Evolutionary conservation across 92 coral and sea anemone genomes (phyloP).

Genomic region (Paragorgia papillata): DNA sequence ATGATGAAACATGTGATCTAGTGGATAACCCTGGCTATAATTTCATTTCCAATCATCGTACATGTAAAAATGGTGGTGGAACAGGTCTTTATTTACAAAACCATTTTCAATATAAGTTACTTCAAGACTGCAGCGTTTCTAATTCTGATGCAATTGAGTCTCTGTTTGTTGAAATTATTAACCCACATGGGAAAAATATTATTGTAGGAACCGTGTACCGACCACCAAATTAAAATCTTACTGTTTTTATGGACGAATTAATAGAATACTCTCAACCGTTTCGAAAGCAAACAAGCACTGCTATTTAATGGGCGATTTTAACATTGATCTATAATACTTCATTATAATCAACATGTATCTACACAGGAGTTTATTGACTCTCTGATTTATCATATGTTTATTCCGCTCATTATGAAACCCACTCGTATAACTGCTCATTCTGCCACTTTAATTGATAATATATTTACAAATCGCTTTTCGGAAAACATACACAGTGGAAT

Average conservation of each 20-base stretch:
- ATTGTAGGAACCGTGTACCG: slow-evolving; percentile 43
- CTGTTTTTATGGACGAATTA: slow-evolving; percentile 38
- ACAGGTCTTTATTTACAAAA: slow-evolving; percentile 40
- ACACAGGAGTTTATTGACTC: slow-evolving; percentile 55
- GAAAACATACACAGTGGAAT: slow-evolving; percentile 6
- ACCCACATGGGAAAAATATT: slow-evolving; percentile 44
- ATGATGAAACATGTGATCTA: slow-evolving; percentile 11
- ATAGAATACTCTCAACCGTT: slow-evolving; percentile 34
- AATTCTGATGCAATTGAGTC: slow-evolving; percentile 22
- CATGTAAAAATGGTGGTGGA: slow-evolving; percentile 45
- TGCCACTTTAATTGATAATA: slow-evolving; percentile 49
- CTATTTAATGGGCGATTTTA: slow-evolving; percentile 45
- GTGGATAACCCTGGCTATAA: slow-evolving; percentile 46
- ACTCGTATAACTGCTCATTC: slow-evolving; percentile 45
- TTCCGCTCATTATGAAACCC: slow-evolving; percentile 36
- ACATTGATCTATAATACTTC: slow-evolving; percentile 30
- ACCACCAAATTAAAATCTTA: slow-evolving; percentile 54
- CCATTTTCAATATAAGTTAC: slow-evolving; percentile 35
- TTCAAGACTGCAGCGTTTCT: slow-evolving; percentile 21
- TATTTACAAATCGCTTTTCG: slow-evolving; percentile 27
- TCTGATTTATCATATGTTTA: slow-evolving; percentile 35
- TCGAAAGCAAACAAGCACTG: slow-evolving; percentile 28
- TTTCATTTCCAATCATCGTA: slow-evolving; percentile 53
- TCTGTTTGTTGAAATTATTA: slow-evolving; percentile 40
- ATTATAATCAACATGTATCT: slow-evolving; percentile 20